These are phyloP conservation scores for Musca domestica DNA, from an alignment of 1,140 invertebrate genomes.

Conservation along the genomic window DNA sequence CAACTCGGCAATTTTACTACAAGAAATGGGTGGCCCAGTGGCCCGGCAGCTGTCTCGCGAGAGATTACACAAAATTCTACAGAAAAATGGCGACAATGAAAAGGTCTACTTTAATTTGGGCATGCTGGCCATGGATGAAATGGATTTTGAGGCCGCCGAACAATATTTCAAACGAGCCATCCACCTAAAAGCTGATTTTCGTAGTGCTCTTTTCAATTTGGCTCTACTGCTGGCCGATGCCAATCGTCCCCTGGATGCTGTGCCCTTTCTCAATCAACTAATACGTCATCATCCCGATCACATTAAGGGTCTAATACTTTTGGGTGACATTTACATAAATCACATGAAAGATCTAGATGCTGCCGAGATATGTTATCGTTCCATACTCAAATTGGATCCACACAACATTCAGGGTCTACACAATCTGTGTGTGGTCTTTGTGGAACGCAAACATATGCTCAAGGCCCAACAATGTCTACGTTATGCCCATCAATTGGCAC, in stretches of 20 bases:
- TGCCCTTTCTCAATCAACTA: slow-evolving; percentile 88
- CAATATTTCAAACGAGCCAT: slow-evolving; percentile 85
- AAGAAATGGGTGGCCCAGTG: slow-evolving; percentile 79
- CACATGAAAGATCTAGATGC: slow-evolving; percentile 91
- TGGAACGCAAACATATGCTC: slow-evolving; percentile 82
- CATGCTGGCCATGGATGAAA: slow-evolving; percentile 95
- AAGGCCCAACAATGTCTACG: slow-evolving; percentile 81
- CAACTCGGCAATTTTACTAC: slow-evolving; percentile 92
- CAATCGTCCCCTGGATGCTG: slow-evolving; percentile 83
- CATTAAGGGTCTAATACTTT: slow-evolving; percentile 88
- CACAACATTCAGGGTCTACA: slow-evolving; percentile 92
- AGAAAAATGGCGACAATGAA: slow-evolving; percentile 79
- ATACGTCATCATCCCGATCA: slow-evolving; percentile 91
- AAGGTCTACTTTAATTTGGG: slow-evolving; percentile 91
- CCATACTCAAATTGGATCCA: slow-evolving; percentile 83
- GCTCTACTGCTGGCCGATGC: slow-evolving; percentile 87
- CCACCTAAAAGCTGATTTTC: slow-evolving; percentile 80
- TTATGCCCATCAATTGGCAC: slow-evolving; percentile 75
- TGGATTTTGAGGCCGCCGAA: slow-evolving; percentile 82
- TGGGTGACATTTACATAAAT: slow-evolving; percentile 97
- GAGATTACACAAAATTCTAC: slow-evolving; percentile 75
- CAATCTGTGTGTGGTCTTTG: slow-evolving; percentile 93
- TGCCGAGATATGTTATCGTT: slow-evolving; percentile 89
- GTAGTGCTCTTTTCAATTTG: slow-evolving; percentile 92
- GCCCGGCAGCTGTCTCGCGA: slow-evolving; percentile 75